phyloP scores from a whole-genome alignment of 2,113 vertebrate genomes.

The Hepsetus odoe region DNA sequence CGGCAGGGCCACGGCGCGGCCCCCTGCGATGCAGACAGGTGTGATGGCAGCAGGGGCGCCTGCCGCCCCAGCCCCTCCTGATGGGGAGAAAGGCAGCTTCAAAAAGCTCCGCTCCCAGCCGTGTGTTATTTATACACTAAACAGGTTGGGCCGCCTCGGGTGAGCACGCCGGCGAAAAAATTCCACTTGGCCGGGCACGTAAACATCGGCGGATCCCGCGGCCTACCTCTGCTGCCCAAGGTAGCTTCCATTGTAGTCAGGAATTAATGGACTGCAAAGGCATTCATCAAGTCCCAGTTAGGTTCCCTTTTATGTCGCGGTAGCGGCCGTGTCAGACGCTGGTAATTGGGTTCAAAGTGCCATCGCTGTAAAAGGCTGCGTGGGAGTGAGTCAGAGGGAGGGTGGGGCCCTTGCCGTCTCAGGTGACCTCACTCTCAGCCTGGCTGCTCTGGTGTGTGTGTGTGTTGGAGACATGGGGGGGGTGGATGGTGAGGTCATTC shows the following conservation, averaged over 20 bases:
- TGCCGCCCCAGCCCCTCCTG: conserved; percentile 37
- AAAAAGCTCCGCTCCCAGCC: conserved; percentile 39
- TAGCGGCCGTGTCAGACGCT: conserved; percentile 54
- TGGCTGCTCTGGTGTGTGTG: conserved; percentile 41
- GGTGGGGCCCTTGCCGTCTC: conserved; percentile 41
- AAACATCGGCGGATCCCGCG: conserved; percentile 30
- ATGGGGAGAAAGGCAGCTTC: conserved; percentile 36
- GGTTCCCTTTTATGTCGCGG: conserved; percentile 53
- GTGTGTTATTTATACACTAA: conserved; percentile 52
- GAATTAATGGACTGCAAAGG: conserved; percentile 60
- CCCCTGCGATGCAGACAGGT: conserved; percentile 55
- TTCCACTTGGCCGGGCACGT: conserved; percentile 29
- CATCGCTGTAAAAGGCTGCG: conserved; percentile 51
- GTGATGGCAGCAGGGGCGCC: conserved; percentile 60
- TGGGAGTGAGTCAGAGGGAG: conserved; percentile 49
- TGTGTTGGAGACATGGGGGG: conserved; percentile 13
- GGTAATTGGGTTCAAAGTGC: conserved; percentile 63
- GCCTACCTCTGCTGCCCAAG: conserved; percentile 43
- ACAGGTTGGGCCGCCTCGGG: conserved; percentile 46
- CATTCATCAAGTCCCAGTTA: conserved; percentile 61
- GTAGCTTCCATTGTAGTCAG: conserved; percentile 56
- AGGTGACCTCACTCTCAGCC: conserved; percentile 59
- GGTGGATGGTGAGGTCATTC: conserved; percentile 70
- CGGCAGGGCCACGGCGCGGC: conserved; percentile 9
- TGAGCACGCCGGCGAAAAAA: conserved; percentile 21